Conservation (phyloP, 2,797 vertebrate species). For the Rhinogobio ventralis region DNA sequence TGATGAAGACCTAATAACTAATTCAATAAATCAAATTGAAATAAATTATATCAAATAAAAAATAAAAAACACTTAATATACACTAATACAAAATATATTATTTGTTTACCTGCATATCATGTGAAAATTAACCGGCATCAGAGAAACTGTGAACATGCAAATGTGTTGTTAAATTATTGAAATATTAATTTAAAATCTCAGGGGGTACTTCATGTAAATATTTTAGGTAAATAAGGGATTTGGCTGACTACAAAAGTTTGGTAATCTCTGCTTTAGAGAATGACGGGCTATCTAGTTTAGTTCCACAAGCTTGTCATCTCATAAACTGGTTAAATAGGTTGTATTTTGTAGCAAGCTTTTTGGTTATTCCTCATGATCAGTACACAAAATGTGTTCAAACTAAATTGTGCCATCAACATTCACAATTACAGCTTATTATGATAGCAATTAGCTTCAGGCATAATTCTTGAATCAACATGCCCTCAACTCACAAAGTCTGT, state of each 20-base stretch:
- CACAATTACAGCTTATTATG: conserved; percentile 15
- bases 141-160: background rate
- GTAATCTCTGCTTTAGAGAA: background rate
- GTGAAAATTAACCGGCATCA: background rate
- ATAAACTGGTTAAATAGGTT: background rate
- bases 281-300: background rate
- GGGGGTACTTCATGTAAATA: background rate
- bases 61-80: background rate
- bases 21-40: background rate
- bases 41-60: background rate
- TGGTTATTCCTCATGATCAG: background rate
- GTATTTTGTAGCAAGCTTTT: background rate
- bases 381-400: background rate
- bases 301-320: background rate
- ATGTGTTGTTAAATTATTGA: background rate
- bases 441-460: conserved; percentile 13
- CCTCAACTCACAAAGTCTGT: conserved; percentile 1
- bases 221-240: background rate
- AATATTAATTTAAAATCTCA: background rate
- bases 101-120: background rate
- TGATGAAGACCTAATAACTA: background rate
- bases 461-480: conserved; percentile 26
- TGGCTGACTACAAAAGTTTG: background rate
- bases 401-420: background rate
- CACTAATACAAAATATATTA: background rate